These are phyloP conservation scores for Nanorana parkeri DNA, from an alignment of 2,113 vertebrate genomes.

Conservation along the genomic window DNA sequence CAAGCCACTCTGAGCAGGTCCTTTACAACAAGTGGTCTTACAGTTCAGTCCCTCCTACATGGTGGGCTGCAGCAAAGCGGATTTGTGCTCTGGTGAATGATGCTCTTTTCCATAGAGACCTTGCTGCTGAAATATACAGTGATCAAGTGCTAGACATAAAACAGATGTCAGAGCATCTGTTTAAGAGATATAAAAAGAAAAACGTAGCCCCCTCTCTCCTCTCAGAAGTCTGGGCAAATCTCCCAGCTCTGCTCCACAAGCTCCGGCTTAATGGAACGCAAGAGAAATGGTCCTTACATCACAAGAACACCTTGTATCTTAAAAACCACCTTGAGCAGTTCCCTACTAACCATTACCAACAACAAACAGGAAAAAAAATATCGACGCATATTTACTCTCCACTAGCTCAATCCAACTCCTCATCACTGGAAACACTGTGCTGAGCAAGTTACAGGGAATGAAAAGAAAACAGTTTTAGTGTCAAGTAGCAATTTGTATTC, in stretches of 20 bases:
- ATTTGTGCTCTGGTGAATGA: neutral
- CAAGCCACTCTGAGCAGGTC: neutral
- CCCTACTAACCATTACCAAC: neutral
- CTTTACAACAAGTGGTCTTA: neutral
- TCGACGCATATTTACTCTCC: neutral
- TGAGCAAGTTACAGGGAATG: constrained; percentile 3
- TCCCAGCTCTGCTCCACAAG: neutral
- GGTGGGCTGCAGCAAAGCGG: neutral
- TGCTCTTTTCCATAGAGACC: neutral
- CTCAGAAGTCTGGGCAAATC: constrained; percentile 38
- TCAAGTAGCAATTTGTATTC: constrained; percentile 33
- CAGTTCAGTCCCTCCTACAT: neutral
- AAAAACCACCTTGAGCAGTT: constrained; percentile 1
- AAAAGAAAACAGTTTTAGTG: neutral
- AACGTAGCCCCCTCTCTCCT: constrained; percentile 17
- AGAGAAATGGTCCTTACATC: constrained; percentile 18
- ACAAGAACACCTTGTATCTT: constrained; percentile 20
- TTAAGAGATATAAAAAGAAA: constrained; percentile 42
- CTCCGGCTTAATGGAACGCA: constrained; percentile 4
- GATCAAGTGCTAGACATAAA: constrained; percentile 47
- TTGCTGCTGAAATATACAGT: constrained; percentile 27
- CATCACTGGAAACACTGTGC: constrained; percentile 38
- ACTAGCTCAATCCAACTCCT: neutral
- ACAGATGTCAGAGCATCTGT: constrained; percentile 40
- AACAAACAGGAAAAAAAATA: neutral